Conservation (phyloP, 2,888 invertebrate species). For the Caenorhabditis drosophilae region DNA sequence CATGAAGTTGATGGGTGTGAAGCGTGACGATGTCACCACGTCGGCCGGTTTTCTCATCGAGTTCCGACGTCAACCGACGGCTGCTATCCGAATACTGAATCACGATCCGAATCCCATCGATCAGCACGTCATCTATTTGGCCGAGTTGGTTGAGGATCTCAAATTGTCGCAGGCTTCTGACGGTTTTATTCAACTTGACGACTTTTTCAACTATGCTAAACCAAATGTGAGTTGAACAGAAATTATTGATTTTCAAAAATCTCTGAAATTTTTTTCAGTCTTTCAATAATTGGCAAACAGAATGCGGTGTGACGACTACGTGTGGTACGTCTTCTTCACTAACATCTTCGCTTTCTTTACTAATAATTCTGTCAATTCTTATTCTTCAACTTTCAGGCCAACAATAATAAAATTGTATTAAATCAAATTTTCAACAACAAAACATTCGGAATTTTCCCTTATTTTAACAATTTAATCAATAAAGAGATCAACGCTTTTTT, state of each 20-base stretch:
- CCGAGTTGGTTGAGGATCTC: constrained; percentile 25
- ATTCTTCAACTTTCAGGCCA: too few species aligned
- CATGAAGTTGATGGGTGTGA: constrained; percentile 50
- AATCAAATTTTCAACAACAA: background rate
- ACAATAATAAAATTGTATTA: background rate
- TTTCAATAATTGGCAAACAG: constrained; percentile 25
- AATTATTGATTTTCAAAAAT: background rate
- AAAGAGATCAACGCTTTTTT: background rate
- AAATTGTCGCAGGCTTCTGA: constrained; percentile 24
- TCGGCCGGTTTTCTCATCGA: constrained; percentile 57
- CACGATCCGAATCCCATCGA: constrained; percentile 58
- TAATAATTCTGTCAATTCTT: too few species aligned
- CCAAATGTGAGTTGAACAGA: constrained; percentile 23
- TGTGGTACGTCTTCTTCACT: too few species aligned
- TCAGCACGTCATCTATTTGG: constrained; percentile 50
- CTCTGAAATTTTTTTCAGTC: constrained; percentile 10
- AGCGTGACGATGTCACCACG: constrained; percentile 46
- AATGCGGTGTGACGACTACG: constrained; percentile 10
- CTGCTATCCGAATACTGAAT: constrained; percentile 44
- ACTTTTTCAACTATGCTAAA: constrained; percentile 21
- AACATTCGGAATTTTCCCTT: background rate
- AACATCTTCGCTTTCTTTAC: too few species aligned
- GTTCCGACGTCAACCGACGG: constrained; percentile 28
- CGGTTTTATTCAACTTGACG: constrained; percentile 30
- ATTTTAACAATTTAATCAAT: constrained; percentile 2